Evolutionary conservation across 2,113 vertebrate species (phyloP), one percentile per base, ranked within the genome.

Genomic region (Benitochromis conjunctus): DNA sequence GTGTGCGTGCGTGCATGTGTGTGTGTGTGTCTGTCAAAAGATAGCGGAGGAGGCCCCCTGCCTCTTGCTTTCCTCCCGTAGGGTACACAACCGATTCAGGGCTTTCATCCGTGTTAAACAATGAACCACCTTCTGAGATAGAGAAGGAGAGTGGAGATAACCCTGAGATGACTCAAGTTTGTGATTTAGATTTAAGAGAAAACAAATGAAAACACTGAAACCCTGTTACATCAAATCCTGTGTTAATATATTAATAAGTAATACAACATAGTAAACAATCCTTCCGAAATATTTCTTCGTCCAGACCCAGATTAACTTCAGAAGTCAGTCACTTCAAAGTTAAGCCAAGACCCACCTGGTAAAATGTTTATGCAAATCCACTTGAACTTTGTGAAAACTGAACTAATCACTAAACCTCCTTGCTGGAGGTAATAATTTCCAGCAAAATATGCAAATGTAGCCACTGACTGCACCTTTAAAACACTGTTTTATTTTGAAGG

Each of bases 91-190:
- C 60, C 19, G 21, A 85, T 86, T 88, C 83, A 79, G 79, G 79
- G 87, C 88, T 91, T 88, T 94, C 84, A 90, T 92, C 86, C 82
- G 10, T 91, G 84, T 88, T 92, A 92, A 93, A 93, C 90, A 91
- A 86, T 83, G 77, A 24, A 64, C 89, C 90, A 82, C 89, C 87
- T 82, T 85, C 78, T 87, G 90, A 66, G 84, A 81, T 81, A 83
- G 87, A 79, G 60, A 79, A 74, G 58, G 54, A 43, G 34, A 79
- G 54, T 46, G 62, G 57, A 83, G 78, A 86, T 88, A 84, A 91
- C 64, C 74, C 55, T 13, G 66, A 86, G 60, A 88, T 8, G 4
- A 56, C 58, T 81, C 6, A 2, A 36, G 56, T 81, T 76, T 81
- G 48, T 82, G 76, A 58, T 69, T 82, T 74, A 9, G 21, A 58